Base-by-base conservation (phyloP, 1,140 invertebrate species). In the Babylonia areolata region DNA sequence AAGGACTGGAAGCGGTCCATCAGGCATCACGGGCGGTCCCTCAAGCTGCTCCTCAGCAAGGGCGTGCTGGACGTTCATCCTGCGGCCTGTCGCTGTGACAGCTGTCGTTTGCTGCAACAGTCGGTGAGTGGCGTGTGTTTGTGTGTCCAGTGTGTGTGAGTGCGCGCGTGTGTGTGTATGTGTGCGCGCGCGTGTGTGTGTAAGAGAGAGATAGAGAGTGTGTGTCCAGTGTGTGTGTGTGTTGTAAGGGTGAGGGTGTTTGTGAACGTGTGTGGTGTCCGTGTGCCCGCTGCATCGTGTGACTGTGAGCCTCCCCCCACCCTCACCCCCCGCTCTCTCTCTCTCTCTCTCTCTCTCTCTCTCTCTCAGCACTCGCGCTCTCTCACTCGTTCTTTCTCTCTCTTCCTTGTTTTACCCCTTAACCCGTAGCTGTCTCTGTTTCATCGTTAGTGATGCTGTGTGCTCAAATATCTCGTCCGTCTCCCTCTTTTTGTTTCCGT, bases 1-100 rank as follows among this genome's bases (percentile, higher is more conserved):
- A 95, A 95, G 87, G 95, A 95, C 90, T 95, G 95, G 95, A 95
- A 95, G 89, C 86, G 95, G 40, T 94, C 94, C 42, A 95, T 95
- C 86, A 91, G 95, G 77, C 95, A 95, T 87, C 92, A 93, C 85
- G 95, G 95, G 51, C 94, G 94, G 85, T 95, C 94, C 86, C 91
- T 95, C 85, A 95, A 95, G 87, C 89, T 95, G 39, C 90, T 95
- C 12, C 92, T 95, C 81, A 91, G 93, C 81, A 95, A 95, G 90
- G 95, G 94, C 84, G 93, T 95, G 78, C 90, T 95, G 46, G 89
- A 92, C 37, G 93, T 95, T 1, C 94, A 95, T 88, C 93, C 94
- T 0, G 90, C 94, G 2, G 89, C 93, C 69, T 95, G 95, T 87
- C 92, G 94, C n/a, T 95, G 95, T 88, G 91, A 92, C 81, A 90